Percentiles rank a stretch among this genome's conserved stretches.
Evolutionary conservation across 2,113 vertebrate species (phyloP).

Genomic region (Chionis minor): DNA sequence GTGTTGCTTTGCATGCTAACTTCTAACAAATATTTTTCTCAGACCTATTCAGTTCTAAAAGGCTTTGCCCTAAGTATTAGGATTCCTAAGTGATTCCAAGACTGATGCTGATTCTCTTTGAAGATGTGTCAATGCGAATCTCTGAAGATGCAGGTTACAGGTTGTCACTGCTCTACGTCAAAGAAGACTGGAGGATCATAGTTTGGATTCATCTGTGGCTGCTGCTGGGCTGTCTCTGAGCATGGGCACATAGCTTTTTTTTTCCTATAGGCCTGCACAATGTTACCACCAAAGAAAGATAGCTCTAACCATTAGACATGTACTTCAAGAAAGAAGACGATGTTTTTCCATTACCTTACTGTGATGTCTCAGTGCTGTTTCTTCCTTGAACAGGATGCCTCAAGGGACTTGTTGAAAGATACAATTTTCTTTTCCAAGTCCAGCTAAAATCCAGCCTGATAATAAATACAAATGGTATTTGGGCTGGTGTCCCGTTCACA

Average conservation of each 20-base stretch:
- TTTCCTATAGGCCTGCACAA: background rate
- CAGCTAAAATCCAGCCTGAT: background rate
- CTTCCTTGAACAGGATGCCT: background rate
- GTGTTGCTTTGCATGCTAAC: background rate
- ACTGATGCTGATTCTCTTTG: background rate
- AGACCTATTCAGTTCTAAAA: background rate
- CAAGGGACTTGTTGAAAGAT: background rate
- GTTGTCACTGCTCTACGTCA: background rate
- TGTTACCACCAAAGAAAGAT: background rate
- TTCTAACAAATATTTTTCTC: background rate
- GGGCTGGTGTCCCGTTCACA: background rate
- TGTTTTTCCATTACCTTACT: background rate
- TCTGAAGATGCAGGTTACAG: background rate
- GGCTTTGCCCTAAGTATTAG: background rate
- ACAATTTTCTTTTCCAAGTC: background rate
- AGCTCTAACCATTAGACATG: background rate
- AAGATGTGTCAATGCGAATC: accelerated
- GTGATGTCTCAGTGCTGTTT: background rate
- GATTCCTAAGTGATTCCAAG: background rate
- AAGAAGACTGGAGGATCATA: background rate
- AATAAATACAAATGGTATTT: background rate
- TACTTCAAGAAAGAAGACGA: background rate
- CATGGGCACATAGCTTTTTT: background rate
- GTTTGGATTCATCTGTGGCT: background rate
- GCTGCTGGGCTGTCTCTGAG: background rate